Evolutionary conservation across 2,888 invertebrate species (phyloP), one percentile per base, ranked within the genome.

Genomic region (Ophioninae sp.): DNA sequence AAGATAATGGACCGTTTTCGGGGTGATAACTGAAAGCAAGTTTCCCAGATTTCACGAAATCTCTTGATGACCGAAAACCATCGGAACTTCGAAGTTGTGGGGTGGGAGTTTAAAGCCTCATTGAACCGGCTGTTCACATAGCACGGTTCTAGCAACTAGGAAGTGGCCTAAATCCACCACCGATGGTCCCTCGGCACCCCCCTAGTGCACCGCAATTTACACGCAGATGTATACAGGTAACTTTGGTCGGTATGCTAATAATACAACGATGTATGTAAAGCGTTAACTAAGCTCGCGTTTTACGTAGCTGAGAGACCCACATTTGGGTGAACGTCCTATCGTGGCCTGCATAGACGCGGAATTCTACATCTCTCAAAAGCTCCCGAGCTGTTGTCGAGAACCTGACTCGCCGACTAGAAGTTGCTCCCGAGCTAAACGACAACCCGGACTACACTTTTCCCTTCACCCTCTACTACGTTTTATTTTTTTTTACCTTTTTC

Each of bases 361-460:
- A 17, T 76, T 76, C 67, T 72, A 71, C 76, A n/a, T n/a, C 72
- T 56, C 56, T 56, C 76, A 58, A 77, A 83, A 83, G 82, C 76
- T 73, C 72, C 63, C 78, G 44, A 30, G 51, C n/a, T 61, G 71
- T 22, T n/a, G 20, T 61, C 59, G 67, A 76, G 61, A 61, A 79
- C 71, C 63, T 64, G 75, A 71, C 39, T 41, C 56, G 61, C 71
- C 68, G 58, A 41, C 68, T 73, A 69, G 65, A 10, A 76, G 59
- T 68, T 67, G 65, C 41, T 59, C 41, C 58, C 39, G 58, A 56
- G 64, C 39, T 82, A 63, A 74, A 22, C 73, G 73, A 78, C 68
- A 69, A 67, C 61, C 61, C 7, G 58, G n/a, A 20, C 20, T 58
- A 7, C 37, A 6, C 10, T 22, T 13, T 22, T 13, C 58, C 20